Evolutionary conservation across 2,113 vertebrate species (phyloP).

Genomic region (Marmota flaviventris): DNA sequence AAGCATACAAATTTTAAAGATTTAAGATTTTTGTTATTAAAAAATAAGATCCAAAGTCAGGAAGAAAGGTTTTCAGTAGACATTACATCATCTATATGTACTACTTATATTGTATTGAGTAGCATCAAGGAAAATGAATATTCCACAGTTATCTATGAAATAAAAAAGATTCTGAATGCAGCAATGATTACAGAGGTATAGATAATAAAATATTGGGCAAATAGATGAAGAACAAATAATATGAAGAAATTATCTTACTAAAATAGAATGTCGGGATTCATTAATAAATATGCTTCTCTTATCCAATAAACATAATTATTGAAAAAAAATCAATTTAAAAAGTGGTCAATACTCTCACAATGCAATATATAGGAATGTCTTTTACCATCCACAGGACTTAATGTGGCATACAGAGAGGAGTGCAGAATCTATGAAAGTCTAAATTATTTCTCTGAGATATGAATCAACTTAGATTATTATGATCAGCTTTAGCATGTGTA

Average conservation of each 20-base stretch:
- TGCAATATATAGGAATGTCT: background rate
- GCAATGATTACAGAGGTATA: background rate
- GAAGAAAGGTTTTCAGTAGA: background rate
- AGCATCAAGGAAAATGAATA: background rate
- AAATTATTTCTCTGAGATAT: background rate
- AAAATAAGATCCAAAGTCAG: background rate
- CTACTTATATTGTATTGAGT: constrained; percentile 22
- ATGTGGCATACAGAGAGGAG: background rate
- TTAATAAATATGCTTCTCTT: background rate
- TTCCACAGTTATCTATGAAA: background rate
- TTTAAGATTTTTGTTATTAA: constrained; percentile 45
- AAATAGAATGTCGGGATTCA: background rate
- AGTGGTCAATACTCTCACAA: background rate
- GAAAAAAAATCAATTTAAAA: constrained; percentile 4
- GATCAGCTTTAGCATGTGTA: background rate
- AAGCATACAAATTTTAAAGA: background rate
- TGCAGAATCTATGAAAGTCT: background rate
- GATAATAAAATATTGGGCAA: background rate
- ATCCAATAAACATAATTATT: background rate
- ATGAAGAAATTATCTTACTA: background rate
- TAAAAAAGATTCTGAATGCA: background rate
- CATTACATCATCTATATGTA: background rate
- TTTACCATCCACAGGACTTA: background rate
- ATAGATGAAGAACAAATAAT: background rate
- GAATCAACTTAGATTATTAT: background rate